phyloP scores from a whole-genome alignment of 2,888 invertebrate genomes.

The Junonia oenone region DNA sequence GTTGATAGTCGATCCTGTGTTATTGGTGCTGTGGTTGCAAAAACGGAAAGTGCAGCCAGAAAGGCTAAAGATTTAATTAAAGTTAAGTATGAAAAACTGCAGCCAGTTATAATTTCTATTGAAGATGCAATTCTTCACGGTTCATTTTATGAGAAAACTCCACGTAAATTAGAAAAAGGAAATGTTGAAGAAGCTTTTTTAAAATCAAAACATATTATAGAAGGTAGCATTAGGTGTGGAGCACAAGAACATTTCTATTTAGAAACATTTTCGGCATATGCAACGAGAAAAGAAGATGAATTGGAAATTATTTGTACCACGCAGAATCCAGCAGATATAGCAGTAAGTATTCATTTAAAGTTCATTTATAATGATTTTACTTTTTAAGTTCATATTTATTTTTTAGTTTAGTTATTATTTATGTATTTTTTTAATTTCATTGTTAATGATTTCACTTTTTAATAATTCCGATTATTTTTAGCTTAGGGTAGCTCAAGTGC shows the following conservation, averaged over 20 bases:
- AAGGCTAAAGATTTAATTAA: constrained; percentile 87
- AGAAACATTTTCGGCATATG: constrained; percentile 85
- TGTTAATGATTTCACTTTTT: background rate
- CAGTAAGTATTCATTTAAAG: constrained; percentile 57
- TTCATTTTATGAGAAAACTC: constrained; percentile 82
- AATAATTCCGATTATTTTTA: constrained; percentile 47
- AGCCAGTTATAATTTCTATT: constrained; percentile 90
- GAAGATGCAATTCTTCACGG: constrained; percentile 89
- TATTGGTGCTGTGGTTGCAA: constrained; percentile 88
- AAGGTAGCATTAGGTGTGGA: constrained; percentile 85
- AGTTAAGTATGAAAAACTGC: constrained; percentile 87
- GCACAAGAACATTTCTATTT: constrained; percentile 95
- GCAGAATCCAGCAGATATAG: constrained; percentile 88
- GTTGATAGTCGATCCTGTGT: constrained; percentile 89
- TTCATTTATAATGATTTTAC: background rate
- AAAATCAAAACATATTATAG: constrained; percentile 82
- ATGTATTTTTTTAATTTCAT: too few species aligned
- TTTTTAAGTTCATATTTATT: too few species aligned
- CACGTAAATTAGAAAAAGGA: constrained; percentile 80
- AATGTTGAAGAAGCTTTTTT: constrained; percentile 83
- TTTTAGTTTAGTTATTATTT: too few species aligned
- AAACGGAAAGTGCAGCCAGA: constrained; percentile 87
- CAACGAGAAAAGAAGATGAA: constrained; percentile 88
- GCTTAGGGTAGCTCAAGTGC: constrained; percentile 79
- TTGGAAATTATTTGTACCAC: constrained; percentile 89